Percentiles rank a stretch among this genome's conserved stretches.
These are phyloP conservation scores for Tetrax tetrax DNA, from an alignment of 2,113 vertebrate genomes.

Conservation along the genomic window DNA sequence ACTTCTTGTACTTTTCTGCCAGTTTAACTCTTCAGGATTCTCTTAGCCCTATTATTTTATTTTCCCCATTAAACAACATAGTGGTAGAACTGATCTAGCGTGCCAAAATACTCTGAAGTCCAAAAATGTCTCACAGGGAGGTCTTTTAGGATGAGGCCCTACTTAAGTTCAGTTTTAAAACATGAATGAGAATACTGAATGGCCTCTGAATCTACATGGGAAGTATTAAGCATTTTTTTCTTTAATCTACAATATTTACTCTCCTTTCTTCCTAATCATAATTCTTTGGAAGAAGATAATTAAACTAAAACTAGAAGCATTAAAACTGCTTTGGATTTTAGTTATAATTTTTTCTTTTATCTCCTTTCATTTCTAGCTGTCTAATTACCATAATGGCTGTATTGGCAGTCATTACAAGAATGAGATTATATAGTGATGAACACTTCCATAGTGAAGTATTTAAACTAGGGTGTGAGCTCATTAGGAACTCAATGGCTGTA, in stretches of 20 bases:
- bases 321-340: slow-evolving; percentile 23
- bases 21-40: background rate
- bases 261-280: background rate
- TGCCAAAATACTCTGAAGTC: background rate
- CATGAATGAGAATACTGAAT: background rate
- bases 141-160: background rate
- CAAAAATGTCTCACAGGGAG: background rate
- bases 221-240: background rate
- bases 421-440: slow-evolving; percentile 42
- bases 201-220: background rate
- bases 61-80: background rate
- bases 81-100: background rate
- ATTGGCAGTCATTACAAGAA: slow-evolving; percentile 51
- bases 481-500: background rate
- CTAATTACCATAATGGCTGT: slow-evolving; percentile 53
- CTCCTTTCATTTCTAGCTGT: slow-evolving; percentile 41
- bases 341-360: background rate
- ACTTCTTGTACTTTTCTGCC: background rate
- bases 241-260: slow-evolving; percentile 4
- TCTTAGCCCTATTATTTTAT: background rate
- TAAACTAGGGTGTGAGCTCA: slow-evolving; percentile 21
- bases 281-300: slow-evolving; percentile 22
- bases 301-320: slow-evolving; percentile 22
- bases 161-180: background rate
- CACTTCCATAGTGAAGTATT: slow-evolving; percentile 10